phyloP scores from a whole-genome alignment of 2,113 vertebrate genomes.

The Oncorhynchus nerka region DNA sequence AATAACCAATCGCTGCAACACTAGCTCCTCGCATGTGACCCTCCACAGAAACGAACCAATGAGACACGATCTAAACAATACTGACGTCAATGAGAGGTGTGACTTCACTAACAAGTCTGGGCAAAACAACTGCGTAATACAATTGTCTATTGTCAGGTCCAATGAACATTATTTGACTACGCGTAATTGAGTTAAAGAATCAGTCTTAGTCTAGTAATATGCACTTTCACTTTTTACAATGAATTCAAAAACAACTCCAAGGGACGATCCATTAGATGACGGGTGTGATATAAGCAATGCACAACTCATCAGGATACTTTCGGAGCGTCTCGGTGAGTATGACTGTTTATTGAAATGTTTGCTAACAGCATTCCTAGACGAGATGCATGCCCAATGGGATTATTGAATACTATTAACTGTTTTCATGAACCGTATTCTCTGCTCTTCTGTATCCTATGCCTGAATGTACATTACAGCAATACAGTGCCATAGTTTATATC shows the following conservation, averaged over 20 bases:
- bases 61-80: not conserved
- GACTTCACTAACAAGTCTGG: conserved; percentile 18
- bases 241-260: conserved; percentile 3
- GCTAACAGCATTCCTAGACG: no score
- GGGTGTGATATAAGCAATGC: conserved; percentile 45
- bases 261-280: conserved; percentile 8
- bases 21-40: not conserved
- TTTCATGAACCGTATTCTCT: no score
- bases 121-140: conserved; percentile 2
- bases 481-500: not conserved
- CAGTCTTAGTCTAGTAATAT: not conserved
- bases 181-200: no score
- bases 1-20: not conserved
- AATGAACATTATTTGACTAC: not conserved
- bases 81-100: conserved; percentile 12
- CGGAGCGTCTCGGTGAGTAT: conserved; percentile 14
- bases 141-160: not conserved
- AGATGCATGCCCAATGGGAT: no score
- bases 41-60: not conserved
- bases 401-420: no score
- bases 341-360: not conserved
- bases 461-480: not conserved
- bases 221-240: not conserved
- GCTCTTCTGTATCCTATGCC: no score
- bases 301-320: conserved; percentile 31